phyloP scores from a whole-genome alignment of 2,797 vertebrate species.

The Tiaroga cobitis region DNA sequence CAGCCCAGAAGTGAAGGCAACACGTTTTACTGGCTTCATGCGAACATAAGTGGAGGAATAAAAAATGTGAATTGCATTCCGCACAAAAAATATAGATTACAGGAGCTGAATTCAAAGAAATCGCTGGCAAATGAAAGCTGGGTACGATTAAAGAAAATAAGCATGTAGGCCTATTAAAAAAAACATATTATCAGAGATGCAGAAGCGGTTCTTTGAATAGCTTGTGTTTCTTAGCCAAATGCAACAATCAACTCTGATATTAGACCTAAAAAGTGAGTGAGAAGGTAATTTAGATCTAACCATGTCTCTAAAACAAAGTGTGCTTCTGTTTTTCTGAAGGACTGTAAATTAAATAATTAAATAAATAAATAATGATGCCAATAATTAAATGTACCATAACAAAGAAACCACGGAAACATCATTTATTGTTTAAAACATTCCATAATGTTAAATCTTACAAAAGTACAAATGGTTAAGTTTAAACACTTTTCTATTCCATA shows the following conservation, averaged over 20 bases:
- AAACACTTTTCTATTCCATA: neutral
- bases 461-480: neutral
- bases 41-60: constrained; percentile 35
- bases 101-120: constrained; percentile 48
- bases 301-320: constrained; percentile 1
- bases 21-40: constrained; percentile 46
- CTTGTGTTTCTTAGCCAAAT: constrained; percentile 11
- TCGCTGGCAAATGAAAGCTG: constrained; percentile 30
- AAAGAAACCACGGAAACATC: neutral
- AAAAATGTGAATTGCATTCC: constrained; percentile 33
- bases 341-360: neutral
- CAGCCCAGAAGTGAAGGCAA: constrained; percentile 26
- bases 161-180: constrained; percentile 8
- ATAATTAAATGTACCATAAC: neutral
- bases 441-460: neutral
- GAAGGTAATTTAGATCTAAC: constrained; percentile 46
- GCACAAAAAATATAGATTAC: constrained; percentile 35
- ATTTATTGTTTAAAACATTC: neutral
- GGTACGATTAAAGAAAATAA: constrained; percentile 42
- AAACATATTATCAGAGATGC: constrained; percentile 41
- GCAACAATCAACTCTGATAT: constrained; percentile 42
- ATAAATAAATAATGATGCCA: neutral
- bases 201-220: constrained; percentile 4
- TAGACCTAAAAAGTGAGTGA: constrained; percentile 23
- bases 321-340: constrained; percentile 16